These are phyloP conservation scores for Stomorhina lunata DNA, from an alignment of 2,888 invertebrate species.

Conservation along the genomic window DNA sequence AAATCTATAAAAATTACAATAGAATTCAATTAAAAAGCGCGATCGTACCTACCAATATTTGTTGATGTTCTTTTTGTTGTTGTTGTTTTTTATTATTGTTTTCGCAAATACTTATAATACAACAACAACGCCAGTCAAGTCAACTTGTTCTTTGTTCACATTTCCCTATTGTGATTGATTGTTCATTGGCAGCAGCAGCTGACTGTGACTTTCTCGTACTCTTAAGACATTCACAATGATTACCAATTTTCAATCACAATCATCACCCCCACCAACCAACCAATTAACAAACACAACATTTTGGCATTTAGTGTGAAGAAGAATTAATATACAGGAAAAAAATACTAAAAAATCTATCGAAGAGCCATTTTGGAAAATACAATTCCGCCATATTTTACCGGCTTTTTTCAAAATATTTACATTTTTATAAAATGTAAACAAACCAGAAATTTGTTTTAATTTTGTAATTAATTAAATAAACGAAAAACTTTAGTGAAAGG, in stretches of 20 bases:
- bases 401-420: constrained; percentile 79
- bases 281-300: no score
- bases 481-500: constrained; percentile 48
- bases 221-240: constrained; percentile 25
- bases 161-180: constrained; percentile 17
- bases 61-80: no score
- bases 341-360: constrained; percentile 57
- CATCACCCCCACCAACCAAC: constrained; percentile 40
- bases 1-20: no score
- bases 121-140: no score
- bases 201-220: not conserved
- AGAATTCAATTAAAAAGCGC: no score
- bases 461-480: constrained; percentile 12
- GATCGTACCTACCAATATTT: no score
- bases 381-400: constrained; percentile 78
- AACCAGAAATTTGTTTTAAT: constrained; percentile 50
- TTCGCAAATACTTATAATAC: no score
- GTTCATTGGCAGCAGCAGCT: not conserved
- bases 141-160: not conserved
- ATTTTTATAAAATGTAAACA: constrained; percentile 68
- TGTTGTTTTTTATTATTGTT: no score
- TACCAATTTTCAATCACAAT: constrained; percentile 6
- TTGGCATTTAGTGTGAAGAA: constrained; percentile 49
- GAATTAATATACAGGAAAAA: constrained; percentile 65
- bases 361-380: constrained; percentile 77